Base-by-base conservation (phyloP, 2,797 vertebrate species). In the Sylvilagus floridanus region DNA sequence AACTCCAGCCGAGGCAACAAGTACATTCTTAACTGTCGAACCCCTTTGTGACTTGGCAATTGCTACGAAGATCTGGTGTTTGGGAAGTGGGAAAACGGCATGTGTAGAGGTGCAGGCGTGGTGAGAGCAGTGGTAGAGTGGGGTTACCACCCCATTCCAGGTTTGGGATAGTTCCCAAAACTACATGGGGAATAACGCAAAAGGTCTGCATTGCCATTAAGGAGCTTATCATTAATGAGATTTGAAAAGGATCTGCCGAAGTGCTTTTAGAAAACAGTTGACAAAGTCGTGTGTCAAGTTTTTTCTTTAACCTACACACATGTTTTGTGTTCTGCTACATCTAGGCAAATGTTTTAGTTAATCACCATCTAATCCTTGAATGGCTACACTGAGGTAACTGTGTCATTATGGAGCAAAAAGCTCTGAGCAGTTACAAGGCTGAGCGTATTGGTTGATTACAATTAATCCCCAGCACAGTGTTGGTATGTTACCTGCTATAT, bases 311-410 rank as follows among this genome's bases (percentile, higher is more conserved):
- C 96, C 78, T 96, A 78, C 91, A 91, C 95, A 97, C 93, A 96
- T 50, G 94, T 97, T 97, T 98, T 94, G 95, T 94, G 92, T 97
- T 97, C 89, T 97, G 92, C 94, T 98, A 86, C 86, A 93, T 98
- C 97, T 97, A 69, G 76, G 97, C 93, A 98, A 98, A 97, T 96
- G 95, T 97, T 98, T 96, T 95, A 95, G 98, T 96, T 98, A 98
- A 98, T 98, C 98, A 98, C 97, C 96, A 91, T 81, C 97, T 98
- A 98, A 98, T 97, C 98, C 97, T 94, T 97, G 97, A 98, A 98
- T 97, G 97, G 97, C 96, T 98, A 97, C 93, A 97, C 93, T 93
- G 97, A 97, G 94, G 97, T 91, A 98, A 96, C 97, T 92, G 47
- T 98, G 91, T 98, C 98, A 98, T 98, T 98, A 98, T 89, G 84